A percentile compares a stretch with the other conserved stretches of the same genome.
Evolutionary conservation across 35 echinoderm and acorn worm genomes (phyloP).

Genomic region (Strongylocentrotus purpuratus): DNA sequence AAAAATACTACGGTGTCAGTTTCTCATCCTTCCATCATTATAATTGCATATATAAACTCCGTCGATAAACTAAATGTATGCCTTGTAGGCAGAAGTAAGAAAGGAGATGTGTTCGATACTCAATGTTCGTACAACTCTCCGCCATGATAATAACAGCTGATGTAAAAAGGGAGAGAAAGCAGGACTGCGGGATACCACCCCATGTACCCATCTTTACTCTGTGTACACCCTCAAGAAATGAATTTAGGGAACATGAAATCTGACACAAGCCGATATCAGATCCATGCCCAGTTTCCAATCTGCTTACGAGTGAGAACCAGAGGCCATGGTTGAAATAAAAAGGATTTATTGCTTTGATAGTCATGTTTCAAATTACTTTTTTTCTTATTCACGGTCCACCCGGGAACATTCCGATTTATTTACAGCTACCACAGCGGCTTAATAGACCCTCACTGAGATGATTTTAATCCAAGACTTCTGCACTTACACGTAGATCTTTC

Average conservation of each 20-base stretch:
- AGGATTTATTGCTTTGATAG: background rate
- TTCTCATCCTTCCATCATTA: too few relatives aligned
- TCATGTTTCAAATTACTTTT: background rate
- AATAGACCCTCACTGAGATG: slow-evolving; percentile 6
- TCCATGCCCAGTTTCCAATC: background rate
- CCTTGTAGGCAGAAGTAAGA: too few relatives aligned
- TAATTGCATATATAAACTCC: too few relatives aligned
- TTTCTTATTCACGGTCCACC: background rate
- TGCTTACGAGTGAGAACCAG: background rate
- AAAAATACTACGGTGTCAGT: too few relatives aligned
- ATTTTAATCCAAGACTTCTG: background rate
- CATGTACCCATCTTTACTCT: background rate
- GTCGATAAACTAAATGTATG: too few relatives aligned
- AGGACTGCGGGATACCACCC: background rate
- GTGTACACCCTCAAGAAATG: background rate
- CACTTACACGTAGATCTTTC: background rate
- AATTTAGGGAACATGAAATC: background rate
- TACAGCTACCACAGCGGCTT: background rate
- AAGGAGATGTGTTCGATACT: too few relatives aligned
- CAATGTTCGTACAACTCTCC: too few relatives aligned
- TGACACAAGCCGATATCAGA: background rate
- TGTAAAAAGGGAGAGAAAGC: background rate
- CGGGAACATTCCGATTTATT: background rate
- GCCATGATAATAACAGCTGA: background rate
- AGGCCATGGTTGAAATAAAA: background rate